A percentile compares a stretch with the other conserved stretches of the same genome.
Evolutionary conservation across 2,888 invertebrate genomes (phyloP).

Genomic region (Rhamphomyia laevipes): DNA sequence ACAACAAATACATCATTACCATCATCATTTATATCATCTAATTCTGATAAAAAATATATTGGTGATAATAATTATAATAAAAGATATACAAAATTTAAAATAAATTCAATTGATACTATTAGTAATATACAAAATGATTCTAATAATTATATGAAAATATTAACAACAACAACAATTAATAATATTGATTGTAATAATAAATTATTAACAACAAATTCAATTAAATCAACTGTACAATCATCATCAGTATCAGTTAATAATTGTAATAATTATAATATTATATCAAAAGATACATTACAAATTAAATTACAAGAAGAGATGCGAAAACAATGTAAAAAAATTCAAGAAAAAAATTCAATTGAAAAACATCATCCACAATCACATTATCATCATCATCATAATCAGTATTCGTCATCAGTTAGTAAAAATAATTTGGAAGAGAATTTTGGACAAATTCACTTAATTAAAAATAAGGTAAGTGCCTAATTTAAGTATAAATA

Average conservation of each 20-base stretch:
- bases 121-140: neutral
- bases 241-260: neutral
- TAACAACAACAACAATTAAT: neutral
- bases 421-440: too few relatives aligned
- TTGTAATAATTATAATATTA: neutral
- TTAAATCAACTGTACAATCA: neutral
- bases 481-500: too few relatives aligned
- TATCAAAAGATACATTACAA: slow-evolving; percentile 23
- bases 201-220: neutral
- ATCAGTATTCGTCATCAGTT: too few relatives aligned
- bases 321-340: slow-evolving; percentile 39
- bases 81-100: too few relatives aligned
- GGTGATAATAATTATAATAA: too few relatives aligned
- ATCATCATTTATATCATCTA: neutral
- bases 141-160: neutral
- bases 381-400: slow-evolving; percentile 6
- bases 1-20: neutral
- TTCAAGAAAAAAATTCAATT: slow-evolving; percentile 39
- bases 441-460: too few relatives aligned
- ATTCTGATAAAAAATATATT: too few relatives aligned
- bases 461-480: too few relatives aligned
- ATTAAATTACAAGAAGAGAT: slow-evolving; percentile 39
- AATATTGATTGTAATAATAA: neutral
- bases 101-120: neutral
- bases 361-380: slow-evolving; percentile 36